Conservation (phyloP, 2,888 invertebrate genomes). For the Parnassius mnemosyne region DNA sequence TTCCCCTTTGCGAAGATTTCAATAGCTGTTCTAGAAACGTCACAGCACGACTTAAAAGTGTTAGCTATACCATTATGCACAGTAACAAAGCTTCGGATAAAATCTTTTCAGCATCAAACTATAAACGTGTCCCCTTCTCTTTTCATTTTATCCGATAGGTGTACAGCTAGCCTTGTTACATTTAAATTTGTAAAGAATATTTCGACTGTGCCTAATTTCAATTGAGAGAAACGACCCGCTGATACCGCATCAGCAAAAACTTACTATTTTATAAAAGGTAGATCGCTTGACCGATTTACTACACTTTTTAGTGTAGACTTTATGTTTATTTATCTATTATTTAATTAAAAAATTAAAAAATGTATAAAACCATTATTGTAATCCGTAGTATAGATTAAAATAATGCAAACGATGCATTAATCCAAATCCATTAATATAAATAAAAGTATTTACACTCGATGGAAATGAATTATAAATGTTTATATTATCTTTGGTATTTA, state of each 20-base stretch:
- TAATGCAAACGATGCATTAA: too few species aligned
- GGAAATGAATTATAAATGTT: too few species aligned
- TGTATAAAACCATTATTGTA: neutral
- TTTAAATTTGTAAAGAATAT: slow-evolving; percentile 30
- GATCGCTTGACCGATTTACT: slow-evolving; percentile 13
- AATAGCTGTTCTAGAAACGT: slow-evolving; percentile 39
- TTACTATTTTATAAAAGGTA: slow-evolving; percentile 15
- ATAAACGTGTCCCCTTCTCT: slow-evolving; percentile 31
- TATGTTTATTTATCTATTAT: slow-evolving; percentile 7
- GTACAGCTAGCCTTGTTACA: slow-evolving; percentile 30
- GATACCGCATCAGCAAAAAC: slow-evolving; percentile 19
- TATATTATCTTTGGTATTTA: too few species aligned
- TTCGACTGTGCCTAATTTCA: slow-evolving; percentile 37
- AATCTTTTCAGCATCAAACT: slow-evolving; percentile 33
- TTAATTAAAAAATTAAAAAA: neutral
- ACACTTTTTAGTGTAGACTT: slow-evolving; percentile 3
- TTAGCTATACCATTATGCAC: slow-evolving; percentile 42
- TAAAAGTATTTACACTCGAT: too few species aligned
- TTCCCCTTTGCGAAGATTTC: slow-evolving; percentile 31
- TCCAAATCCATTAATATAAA: too few species aligned
- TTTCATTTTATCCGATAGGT: slow-evolving; percentile 35
- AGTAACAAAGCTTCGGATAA: slow-evolving; percentile 36
- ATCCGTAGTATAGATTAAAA: too few species aligned
- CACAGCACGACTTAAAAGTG: slow-evolving; percentile 41
- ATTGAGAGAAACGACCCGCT: slow-evolving; percentile 30